A percentile compares a stretch with the other conserved stretches of the same genome.
Conservation (phyloP, 2,797 vertebrate species). For the Manis javanica region DNA sequence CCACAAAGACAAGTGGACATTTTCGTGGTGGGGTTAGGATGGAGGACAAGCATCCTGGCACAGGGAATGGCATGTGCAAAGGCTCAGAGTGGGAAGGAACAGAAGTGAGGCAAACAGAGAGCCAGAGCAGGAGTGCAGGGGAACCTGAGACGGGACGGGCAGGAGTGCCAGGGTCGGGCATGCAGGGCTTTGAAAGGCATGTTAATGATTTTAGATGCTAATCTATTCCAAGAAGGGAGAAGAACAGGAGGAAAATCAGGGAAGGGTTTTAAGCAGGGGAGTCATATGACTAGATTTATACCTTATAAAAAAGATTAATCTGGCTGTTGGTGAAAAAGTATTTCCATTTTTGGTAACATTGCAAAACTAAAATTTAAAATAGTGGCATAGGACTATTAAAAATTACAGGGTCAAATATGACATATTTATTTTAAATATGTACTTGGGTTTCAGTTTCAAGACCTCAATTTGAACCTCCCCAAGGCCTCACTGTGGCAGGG, state of each 20-base stretch:
- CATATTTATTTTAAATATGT: background rate
- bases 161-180: background rate
- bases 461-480: background rate
- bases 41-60: background rate
- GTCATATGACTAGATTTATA: background rate
- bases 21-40: background rate
- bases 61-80: background rate
- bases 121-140: background rate
- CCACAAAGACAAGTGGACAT: background rate
- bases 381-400: background rate
- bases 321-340: background rate
- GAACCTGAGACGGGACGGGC: background rate
- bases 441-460: slow-evolving; percentile 15
- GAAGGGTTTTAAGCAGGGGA: background rate
- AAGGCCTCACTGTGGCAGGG: background rate
- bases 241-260: background rate
- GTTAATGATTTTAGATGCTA: background rate
- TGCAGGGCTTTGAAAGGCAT: background rate
- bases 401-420: background rate
- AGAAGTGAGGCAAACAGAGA: background rate
- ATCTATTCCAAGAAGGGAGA: background rate
- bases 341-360: background rate
- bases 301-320: slow-evolving; percentile 17
- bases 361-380: background rate
- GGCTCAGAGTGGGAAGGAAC: background rate